Evolutionary conservation across 2,797 vertebrate species (phyloP).

Genomic region (Poecilia gillii): DNA sequence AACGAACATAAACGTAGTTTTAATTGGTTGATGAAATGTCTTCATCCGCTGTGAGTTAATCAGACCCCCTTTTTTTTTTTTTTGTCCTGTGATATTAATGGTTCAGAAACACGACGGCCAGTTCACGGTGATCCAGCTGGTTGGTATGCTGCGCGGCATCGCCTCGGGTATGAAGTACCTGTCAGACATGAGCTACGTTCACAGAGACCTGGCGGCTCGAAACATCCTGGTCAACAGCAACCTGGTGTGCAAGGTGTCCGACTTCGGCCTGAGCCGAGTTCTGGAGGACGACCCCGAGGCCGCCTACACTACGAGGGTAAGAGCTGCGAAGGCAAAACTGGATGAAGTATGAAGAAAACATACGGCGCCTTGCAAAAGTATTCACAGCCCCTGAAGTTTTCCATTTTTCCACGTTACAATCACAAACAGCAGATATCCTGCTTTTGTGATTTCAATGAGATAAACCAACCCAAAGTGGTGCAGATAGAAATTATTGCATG

Average conservation of each 20-base stretch:
- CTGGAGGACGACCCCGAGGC: conserved; percentile 79
- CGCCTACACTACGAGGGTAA: conserved; percentile 81
- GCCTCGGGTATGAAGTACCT: conserved; percentile 97
- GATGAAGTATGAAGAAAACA: background rate
- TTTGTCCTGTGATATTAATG: background rate
- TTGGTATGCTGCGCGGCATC: conserved; percentile 84
- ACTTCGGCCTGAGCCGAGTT: conserved; percentile 89
- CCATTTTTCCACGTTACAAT: background rate
- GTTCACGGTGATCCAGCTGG: conserved; percentile 95
- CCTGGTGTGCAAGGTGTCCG: conserved; percentile 95
- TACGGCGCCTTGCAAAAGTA: background rate
- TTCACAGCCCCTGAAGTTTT: background rate
- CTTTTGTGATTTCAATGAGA: background rate
- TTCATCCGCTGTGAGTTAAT: background rate
- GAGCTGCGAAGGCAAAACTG: conserved; percentile 50
- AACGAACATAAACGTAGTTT: background rate
- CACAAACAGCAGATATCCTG: background rate
- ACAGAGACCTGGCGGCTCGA: conserved; percentile 93
- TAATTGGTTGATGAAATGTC: background rate
- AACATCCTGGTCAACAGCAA: conserved; percentile 98
- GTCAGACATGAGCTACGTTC: conserved; percentile 94
- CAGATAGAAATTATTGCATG: background rate
- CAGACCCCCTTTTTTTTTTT: background rate
- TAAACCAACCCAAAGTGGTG: background rate
- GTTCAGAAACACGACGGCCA: conserved; percentile 92